Base-by-base conservation (phyloP, 2,888 invertebrate genomes). In the Sphaeridia pumilis region DNA sequence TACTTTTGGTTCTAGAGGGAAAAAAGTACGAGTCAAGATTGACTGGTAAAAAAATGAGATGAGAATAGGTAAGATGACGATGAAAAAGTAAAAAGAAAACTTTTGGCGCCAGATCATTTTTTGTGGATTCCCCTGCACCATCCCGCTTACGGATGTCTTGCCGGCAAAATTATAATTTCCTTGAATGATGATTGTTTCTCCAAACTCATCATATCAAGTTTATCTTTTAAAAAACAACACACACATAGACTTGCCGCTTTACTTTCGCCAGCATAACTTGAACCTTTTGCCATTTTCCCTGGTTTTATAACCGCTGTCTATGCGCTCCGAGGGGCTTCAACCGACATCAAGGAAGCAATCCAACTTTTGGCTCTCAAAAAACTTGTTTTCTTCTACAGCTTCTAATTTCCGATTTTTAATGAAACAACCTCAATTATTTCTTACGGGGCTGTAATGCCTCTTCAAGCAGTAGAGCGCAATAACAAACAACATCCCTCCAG, bases 1-100 rank as follows among this genome's bases (percentile, higher is more conserved):
- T n/a, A n/a, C n/a, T n/a, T n/a, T n/a, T n/a, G n/a, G n/a, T n/a
- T n/a, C n/a, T n/a, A n/a, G n/a, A n/a, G n/a, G n/a, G n/a, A n/a
- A n/a, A n/a, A n/a, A n/a, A n/a, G n/a, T n/a, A n/a, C n/a, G n/a
- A n/a, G n/a, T n/a, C n/a, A n/a, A n/a, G n/a, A n/a, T n/a, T n/a
- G n/a, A n/a, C n/a, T n/a, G n/a, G 10, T 38, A 20, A 38, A 38
- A 17, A 38, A 38, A 47, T 47, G 48, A 57, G 54, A 45, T 48
- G 38, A 42, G 53, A 56, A 52, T 56, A 53, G 52, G 56, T 53
- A 54, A 57, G 51, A 57, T 51, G 57, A 57, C 54, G 54, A 42
- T 36, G 57, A 57, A 57, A 57, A 57, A 57, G 54, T 54, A 52
- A 36, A 35, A 31, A 26, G 31, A 47, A 57, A 57, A 57, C 52